phyloP scores from a whole-genome alignment of 1,140 invertebrate genomes.

The Ganaspis sp. region DNA sequence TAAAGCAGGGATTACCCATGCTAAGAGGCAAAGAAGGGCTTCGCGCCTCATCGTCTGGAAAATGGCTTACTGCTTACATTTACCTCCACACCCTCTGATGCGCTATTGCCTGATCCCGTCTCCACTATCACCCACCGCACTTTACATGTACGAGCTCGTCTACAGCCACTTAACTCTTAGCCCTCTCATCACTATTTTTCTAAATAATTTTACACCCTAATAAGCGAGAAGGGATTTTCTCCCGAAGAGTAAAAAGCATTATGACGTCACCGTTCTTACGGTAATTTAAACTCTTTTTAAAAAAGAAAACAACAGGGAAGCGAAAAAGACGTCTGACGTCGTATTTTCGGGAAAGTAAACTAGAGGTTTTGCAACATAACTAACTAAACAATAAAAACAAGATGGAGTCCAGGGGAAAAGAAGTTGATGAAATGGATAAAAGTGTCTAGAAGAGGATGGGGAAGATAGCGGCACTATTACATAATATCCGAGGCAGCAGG shows the following conservation, averaged over 20 bases:
- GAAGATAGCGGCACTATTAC: conserved; percentile 52
- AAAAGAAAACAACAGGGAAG: no score
- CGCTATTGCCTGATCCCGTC: background rate
- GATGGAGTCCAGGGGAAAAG: no score
- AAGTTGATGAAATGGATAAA: conserved; percentile 19
- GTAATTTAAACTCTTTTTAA: no score
- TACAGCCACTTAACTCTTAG: conserved; percentile 62
- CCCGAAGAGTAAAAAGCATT: no score
- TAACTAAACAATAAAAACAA: no score
- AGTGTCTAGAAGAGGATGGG: background rate
- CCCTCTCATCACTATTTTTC: conserved; percentile 48
- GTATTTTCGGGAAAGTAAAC: no score
- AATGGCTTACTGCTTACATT: conserved; percentile 77
- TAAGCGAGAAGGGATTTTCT: no score
- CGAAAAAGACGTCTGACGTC: no score
- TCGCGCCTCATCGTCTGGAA: conserved; percentile 77
- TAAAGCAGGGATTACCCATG: conserved; percentile 73
- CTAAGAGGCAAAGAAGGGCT: conserved; percentile 73
- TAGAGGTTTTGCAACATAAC: no score
- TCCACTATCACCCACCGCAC: conserved; percentile 36
- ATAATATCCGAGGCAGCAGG: conserved; percentile 64
- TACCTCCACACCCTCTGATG: conserved; percentile 51
- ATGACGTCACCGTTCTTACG: no score
- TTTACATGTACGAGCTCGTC: conserved; percentile 55
- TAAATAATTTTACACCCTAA: background rate